Base-by-base conservation (phyloP, 2,888 invertebrate species). In the Tenthredo mesomela region DNA sequence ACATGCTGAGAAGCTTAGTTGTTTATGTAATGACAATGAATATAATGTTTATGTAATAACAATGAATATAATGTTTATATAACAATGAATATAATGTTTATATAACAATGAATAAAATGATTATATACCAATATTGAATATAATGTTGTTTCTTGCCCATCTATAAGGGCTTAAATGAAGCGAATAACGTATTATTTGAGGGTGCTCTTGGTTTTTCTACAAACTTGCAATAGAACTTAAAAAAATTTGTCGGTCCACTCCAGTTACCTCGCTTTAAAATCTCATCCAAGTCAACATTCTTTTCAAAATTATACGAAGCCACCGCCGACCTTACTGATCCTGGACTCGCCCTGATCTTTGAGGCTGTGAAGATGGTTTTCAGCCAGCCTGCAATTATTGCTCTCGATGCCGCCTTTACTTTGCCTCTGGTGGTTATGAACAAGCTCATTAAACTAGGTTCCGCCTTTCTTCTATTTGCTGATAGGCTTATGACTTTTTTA, bases 321-420 rank as follows among this genome's bases (percentile, higher is more conserved):
- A 85, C 85, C 10, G 83, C 85, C 12, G 83, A 67, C 1, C 85
- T 29, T 0, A 77, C 43, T 3, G 85, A 85, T 0, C 83, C 85
- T 50, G 83, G 70, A 43, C 83, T 77, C 10, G 77, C 67, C 9
- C 25, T 33, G 18, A 85, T 83, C 7, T 50, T 37, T 15, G 47
- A 29, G 1, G 50, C 67, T 3, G 18, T 15, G 33, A 83, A 77
- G 9, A 40, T 67, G 10, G 85, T 77, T 21, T 77, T 61, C 9
- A 85, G 5, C 85, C 83, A 85, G 1, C 83, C 85, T 3, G 85
- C 65, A 37, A 84, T 85, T 37, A 85, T 21, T 43, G 80, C 25
- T 65, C 54, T 84, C 15, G 85, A 86, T 21, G 86, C 70, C 33
- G 25, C 78, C 54, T 65, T 75, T 10, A 83, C 80, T n/a, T 47